Conservation (phyloP, 23 tunicate genomes). For the Halocynthia aurantium region DNA sequence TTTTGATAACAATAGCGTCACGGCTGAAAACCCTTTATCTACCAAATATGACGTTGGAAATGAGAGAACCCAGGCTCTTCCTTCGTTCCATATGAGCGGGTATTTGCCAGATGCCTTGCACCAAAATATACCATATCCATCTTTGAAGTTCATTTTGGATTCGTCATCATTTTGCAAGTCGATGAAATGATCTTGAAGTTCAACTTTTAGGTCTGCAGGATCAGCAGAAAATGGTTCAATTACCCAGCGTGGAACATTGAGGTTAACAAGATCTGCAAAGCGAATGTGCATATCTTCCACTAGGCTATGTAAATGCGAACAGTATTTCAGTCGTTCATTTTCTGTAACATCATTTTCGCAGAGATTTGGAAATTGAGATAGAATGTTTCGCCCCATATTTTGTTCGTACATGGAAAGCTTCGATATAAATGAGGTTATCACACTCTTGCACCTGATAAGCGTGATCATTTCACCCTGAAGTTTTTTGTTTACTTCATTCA, state of each 20-base stretch:
- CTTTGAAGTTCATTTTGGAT: constrained; percentile 21
- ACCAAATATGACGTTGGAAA: constrained; percentile 39
- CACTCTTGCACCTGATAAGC: constrained; percentile 24
- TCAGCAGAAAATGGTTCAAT: constrained; percentile 40
- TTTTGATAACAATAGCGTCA: constrained; percentile 36
- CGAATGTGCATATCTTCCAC: constrained; percentile 34
- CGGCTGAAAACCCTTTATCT: constrained; percentile 30
- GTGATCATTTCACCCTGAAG: constrained; percentile 49
- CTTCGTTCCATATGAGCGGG: constrained; percentile 38
- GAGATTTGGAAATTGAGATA: constrained; percentile 34
- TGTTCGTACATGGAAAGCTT: not conserved
- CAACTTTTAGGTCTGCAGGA: constrained; percentile 32
- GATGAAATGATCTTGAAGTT: constrained; percentile 46
- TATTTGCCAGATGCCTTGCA: constrained; percentile 31
- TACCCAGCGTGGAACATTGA: constrained; percentile 25
- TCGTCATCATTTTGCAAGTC: constrained; percentile 45
- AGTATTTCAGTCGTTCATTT: constrained; percentile 25
- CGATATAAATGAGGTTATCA: not conserved
- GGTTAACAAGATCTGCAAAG: constrained; percentile 26
- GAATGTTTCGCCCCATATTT: constrained; percentile 29
- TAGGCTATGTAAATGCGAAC: constrained; percentile 27
- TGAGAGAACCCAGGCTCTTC: constrained; percentile 22
- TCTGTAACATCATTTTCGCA: constrained; percentile 25
- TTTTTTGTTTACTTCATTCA: constrained; percentile 46
- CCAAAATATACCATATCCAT: constrained; percentile 26